A percentile compares a stretch with the other conserved stretches of the same genome.
Conservation (phyloP, 2,113 vertebrate genomes). For the Ibidorhyncha struthersii region DNA sequence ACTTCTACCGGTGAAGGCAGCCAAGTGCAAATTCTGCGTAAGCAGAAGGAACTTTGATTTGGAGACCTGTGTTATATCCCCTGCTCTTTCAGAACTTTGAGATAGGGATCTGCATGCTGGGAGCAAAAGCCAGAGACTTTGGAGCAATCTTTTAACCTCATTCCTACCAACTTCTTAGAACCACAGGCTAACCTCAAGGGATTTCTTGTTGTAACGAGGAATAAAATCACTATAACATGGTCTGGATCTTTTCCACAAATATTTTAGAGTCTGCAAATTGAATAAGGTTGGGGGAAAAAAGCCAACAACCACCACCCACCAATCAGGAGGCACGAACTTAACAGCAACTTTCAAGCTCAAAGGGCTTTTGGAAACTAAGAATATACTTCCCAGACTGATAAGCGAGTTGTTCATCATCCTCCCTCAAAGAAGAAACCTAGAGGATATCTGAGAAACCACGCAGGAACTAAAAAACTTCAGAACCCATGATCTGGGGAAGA, state of each 20-base stretch:
- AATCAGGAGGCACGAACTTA: neutral
- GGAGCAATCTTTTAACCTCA: neutral
- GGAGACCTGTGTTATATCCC: neutral
- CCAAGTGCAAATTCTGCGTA: neutral
- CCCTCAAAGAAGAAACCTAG: neutral
- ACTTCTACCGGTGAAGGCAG: neutral
- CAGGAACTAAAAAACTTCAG: neutral
- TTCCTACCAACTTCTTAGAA: neutral
- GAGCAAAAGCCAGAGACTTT: neutral
- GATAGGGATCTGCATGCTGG: neutral
- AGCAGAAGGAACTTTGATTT: neutral
- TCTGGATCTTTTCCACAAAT: neutral
- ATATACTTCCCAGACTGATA: neutral
- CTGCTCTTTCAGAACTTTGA: neutral
- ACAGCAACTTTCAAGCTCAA: neutral
- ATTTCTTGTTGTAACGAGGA: neutral
- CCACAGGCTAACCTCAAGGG: neutral
- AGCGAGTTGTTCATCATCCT: neutral
- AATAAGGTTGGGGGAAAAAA: neutral
- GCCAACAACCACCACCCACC: neutral
- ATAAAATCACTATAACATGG: neutral
- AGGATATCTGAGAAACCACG: neutral
- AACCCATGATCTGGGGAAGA: neutral
- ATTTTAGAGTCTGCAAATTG: neutral
- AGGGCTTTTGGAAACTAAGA: neutral